A percentile compares a stretch with the other conserved stretches of the same genome.
These are phyloP conservation scores for Petrocephalus microphthalmus DNA, from an alignment of 2,113 vertebrate genomes.

Conservation along the genomic window DNA sequence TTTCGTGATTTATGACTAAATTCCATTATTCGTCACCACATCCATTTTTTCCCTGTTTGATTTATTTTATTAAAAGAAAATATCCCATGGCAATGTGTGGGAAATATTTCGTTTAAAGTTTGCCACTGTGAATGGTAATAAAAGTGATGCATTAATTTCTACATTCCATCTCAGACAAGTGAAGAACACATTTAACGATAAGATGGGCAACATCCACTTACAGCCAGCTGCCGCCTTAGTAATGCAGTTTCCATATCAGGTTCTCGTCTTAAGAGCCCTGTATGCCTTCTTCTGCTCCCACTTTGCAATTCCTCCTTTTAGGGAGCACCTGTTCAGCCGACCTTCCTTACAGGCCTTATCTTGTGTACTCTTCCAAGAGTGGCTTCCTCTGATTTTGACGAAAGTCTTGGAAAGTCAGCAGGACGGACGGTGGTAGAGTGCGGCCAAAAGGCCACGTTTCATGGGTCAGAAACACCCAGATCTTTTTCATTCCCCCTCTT, in stretches of 20 bases:
- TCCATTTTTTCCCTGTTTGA: neutral
- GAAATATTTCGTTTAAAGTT: neutral
- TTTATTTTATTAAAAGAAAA: neutral
- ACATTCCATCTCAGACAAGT: neutral
- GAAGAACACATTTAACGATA: neutral
- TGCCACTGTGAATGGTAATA: neutral
- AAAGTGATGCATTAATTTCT: neutral
- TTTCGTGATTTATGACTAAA: neutral
- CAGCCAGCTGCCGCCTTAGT: neutral
- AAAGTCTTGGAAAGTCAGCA: neutral
- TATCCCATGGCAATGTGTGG: neutral
- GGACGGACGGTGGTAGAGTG: neutral
- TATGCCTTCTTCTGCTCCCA: neutral
- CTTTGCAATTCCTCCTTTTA: too few species aligned
- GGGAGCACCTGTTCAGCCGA: too few species aligned
- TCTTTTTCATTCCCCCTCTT: neutral
- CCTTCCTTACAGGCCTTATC: neutral
- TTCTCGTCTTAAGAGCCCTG: neutral
- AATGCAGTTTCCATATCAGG: neutral
- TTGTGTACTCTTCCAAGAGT: neutral
- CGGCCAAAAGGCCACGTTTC: neutral
- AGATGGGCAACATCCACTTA: neutral
- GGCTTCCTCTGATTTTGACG: neutral
- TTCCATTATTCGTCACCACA: neutral
- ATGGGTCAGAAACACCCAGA: neutral